Base-by-base conservation (phyloP, 2,113 vertebrate species). In the Pelmatolapia mariae region DNA sequence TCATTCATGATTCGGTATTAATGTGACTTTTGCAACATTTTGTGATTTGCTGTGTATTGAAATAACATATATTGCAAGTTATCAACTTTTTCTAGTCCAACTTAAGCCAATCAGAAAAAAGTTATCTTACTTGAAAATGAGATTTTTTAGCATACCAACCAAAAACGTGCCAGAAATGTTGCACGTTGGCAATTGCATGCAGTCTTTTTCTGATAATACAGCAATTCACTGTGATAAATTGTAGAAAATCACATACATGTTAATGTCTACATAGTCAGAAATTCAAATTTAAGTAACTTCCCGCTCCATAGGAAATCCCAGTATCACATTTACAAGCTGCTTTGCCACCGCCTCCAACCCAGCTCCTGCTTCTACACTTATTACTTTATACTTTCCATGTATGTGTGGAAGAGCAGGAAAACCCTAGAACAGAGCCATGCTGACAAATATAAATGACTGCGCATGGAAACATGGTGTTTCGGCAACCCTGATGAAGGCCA, bases 321-420 rank as follows among this genome's bases (percentile, higher is more conserved):
- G 63, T 68, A 40, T 40, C 38, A 18, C 15, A 29, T 76, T 29
- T 50, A 10, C 16, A 31, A 50, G 15, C 4, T 19, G 13, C 16
- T 78, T 78, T 12, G 43, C 24, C 26, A 31, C 43, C 24, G 0
- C 15, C 24, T 47, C 6, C 43, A 47, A 18, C 43, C 24, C 15
- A 47, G 24, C 15, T 11, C 22, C 40, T 0, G 43, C 15, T 45
- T 26, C 68, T 26, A 4, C 4, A 45, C 45, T 47, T 76, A 26
- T 1, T 24, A 76, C 4, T 7, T 76, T 29, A 50, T 47, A 24
- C 24, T 19, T 45, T 18, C 0, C 8, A 26, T 26, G n/a, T 6
- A 24, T 43, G 12, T 45, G 66, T 73, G 38, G 9, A 76, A 76
- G 0, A 18, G 6, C 6, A 76, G 24, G 3, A 11, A 76, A 47